These are phyloP conservation scores for Bicyclus anynana DNA, from an alignment of 1,140 invertebrate species.

Conservation along the genomic window DNA sequence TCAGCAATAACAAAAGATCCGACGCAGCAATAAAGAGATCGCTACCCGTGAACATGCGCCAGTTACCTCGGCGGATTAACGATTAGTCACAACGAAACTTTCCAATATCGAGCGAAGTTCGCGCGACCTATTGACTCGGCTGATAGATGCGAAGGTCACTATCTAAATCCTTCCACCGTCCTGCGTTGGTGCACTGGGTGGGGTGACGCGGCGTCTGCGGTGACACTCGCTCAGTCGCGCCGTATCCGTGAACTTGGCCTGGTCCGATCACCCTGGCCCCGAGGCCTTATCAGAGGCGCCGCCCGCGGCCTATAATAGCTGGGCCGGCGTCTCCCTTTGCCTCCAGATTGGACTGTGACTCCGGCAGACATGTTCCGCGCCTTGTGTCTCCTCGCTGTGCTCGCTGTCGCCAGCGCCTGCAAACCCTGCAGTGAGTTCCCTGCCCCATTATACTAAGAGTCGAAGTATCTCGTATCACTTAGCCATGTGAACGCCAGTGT, in stretches of 20 bases:
- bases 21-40: conserved; percentile 27
- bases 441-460: conserved; percentile 4
- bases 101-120: conserved; percentile 17
- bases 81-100: conserved; percentile 20
- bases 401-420: conserved; percentile 52
- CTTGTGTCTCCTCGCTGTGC: conserved; percentile 55
- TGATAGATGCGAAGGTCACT: conserved; percentile 51
- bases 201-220: conserved; percentile 40
- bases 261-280: conserved; percentile 66
- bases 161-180: conserved; percentile 47
- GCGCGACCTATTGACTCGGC: conserved; percentile 20
- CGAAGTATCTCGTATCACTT: not conserved
- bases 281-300: conserved; percentile 68
- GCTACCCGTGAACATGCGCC: conserved; percentile 26
- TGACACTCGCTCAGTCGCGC: conserved; percentile 56
- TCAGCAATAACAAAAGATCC: conserved; percentile 24
- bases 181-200: conserved; percentile 30
- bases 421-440: conserved; percentile 68
- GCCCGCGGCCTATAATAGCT: conserved; percentile 73
- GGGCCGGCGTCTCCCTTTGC: conserved; percentile 65
- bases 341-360: conserved; percentile 60
- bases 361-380: conserved; percentile 65
- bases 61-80: conserved; percentile 6
- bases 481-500: not conserved
- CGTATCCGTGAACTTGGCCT: conserved; percentile 72